Conservation (phyloP, 2,888 invertebrate species). For the Protophormia terraenovae region DNA sequence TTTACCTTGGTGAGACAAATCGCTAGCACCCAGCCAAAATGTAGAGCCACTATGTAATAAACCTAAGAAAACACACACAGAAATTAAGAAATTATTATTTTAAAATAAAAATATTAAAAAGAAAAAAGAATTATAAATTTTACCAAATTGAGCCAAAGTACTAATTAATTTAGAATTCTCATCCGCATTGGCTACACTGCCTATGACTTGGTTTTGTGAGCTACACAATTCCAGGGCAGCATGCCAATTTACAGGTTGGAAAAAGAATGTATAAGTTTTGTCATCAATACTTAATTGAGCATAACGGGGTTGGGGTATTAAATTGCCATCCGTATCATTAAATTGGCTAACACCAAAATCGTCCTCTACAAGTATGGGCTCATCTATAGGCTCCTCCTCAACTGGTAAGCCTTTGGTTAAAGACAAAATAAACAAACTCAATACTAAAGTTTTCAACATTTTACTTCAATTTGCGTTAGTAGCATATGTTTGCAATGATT, state of each 20-base stretch:
- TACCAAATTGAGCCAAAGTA: background rate
- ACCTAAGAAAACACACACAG: background rate
- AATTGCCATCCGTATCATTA: background rate
- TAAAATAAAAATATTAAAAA: too few species aligned
- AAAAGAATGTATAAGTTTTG: background rate
- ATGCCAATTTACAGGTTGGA: conserved; percentile 64
- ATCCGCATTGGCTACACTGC: conserved; percentile 19
- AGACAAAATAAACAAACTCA: background rate
- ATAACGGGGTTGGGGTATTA: background rate
- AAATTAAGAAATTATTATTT: too few species aligned
- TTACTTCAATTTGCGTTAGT: background rate
- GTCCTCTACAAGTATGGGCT: background rate
- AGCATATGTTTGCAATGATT: background rate
- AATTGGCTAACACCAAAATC: background rate
- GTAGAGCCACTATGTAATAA: background rate
- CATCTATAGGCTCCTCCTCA: background rate
- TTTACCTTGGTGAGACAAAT: conserved; percentile 19
- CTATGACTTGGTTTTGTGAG: conserved; percentile 55
- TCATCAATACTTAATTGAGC: background rate
- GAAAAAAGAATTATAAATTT: too few species aligned
- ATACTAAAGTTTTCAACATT: conserved; percentile 26
- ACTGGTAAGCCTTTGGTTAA: background rate
- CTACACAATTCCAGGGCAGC: conserved; percentile 64
- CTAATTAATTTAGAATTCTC: conserved; percentile 17
- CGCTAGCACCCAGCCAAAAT: conserved; percentile 39